A percentile compares a stretch with the other conserved stretches of the same genome.
These are phyloP conservation scores for Phalacrocorax carbo DNA, from an alignment of 2,113 vertebrate species.

Conservation along the genomic window DNA sequence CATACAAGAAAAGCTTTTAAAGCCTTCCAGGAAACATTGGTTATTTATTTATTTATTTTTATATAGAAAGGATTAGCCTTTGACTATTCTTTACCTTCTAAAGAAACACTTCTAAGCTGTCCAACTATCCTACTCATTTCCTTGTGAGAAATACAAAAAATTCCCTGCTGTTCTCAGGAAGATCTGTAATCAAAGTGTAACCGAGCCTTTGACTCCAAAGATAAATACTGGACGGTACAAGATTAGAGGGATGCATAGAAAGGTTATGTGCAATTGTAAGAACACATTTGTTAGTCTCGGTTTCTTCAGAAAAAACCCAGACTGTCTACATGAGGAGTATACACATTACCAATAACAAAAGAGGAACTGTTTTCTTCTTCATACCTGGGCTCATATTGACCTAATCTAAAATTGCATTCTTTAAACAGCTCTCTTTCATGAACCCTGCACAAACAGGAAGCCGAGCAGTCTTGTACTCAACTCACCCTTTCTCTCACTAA, in stretches of 20 bases:
- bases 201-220: not conserved
- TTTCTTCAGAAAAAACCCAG: not conserved
- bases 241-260: not conserved
- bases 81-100: not conserved
- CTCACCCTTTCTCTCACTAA: not conserved
- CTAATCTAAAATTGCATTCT: not conserved
- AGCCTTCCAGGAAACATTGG: not conserved
- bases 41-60: not conserved
- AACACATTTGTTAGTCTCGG: not conserved
- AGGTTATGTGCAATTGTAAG: accelerated
- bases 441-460: not conserved
- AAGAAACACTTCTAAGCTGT: not conserved
- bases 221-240: not conserved
- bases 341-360: not conserved
- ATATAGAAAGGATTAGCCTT: not conserved
- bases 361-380: not conserved
- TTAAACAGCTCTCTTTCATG: not conserved
- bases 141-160: not conserved
- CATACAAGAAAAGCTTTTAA: not conserved
- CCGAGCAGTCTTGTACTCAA: not conserved
- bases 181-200: not conserved
- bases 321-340: not conserved
- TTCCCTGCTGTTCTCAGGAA: conserved; percentile 39
- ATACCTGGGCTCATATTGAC: not conserved
- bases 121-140: not conserved